A percentile compares a stretch with the other conserved stretches of the same genome.
Evolutionary conservation across 2,797 vertebrate species (phyloP).

Genomic region (Catharus ustulatus): DNA sequence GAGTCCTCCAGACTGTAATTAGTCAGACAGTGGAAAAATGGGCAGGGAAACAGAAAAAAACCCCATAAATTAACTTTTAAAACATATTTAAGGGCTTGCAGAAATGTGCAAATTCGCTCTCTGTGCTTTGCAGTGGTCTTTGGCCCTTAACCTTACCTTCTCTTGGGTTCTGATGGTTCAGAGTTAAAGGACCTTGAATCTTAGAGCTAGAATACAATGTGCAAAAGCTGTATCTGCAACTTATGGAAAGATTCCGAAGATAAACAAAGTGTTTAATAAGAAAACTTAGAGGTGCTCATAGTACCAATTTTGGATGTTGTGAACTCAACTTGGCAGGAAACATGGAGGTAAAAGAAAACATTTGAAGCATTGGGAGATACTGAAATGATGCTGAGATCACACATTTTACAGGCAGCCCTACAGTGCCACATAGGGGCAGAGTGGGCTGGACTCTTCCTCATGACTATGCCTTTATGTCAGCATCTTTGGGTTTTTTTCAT

Average conservation of each 20-base stretch:
- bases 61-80: not conserved
- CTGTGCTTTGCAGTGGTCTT: not conserved
- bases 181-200: not conserved
- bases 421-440: not conserved
- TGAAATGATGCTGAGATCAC: not conserved
- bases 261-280: not conserved
- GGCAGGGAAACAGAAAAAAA: not conserved
- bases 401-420: not conserved
- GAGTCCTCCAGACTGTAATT: not conserved
- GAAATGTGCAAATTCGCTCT: not conserved
- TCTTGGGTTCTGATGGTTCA: not conserved
- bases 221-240: not conserved
- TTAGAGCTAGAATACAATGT: not conserved
- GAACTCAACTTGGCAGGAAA: not conserved
- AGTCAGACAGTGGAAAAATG: not conserved
- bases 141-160: not conserved
- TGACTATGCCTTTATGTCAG: not conserved
- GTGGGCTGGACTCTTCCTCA: not conserved
- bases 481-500: conserved; percentile 32
- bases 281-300: not conserved
- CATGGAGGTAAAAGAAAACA: not conserved
- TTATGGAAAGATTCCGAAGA: not conserved
- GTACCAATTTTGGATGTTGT: not conserved
- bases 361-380: not conserved
- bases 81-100: not conserved